Conservation (phyloP, 2,888 invertebrate species). For the Strigamia crassipes region DNA sequence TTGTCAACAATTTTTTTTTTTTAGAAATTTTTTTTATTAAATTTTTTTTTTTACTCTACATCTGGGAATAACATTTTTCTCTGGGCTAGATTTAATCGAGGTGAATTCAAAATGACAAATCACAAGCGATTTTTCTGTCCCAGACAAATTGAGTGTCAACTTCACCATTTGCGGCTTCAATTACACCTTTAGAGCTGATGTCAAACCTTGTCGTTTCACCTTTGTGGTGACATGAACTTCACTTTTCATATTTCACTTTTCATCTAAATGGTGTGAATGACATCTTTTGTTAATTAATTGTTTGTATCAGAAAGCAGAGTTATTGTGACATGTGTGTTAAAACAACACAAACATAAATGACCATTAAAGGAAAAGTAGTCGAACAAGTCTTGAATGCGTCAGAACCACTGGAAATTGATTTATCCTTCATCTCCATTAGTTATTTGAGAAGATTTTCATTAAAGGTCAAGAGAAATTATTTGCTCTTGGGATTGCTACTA, state of each 20-base stretch:
- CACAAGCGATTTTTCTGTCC: neutral
- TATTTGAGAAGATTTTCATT: too few species aligned
- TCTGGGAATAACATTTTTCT: neutral
- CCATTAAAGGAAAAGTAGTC: neutral
- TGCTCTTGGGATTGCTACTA: too few species aligned
- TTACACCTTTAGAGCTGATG: neutral
- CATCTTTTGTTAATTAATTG: neutral
- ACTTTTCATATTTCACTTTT: slow-evolving; percentile 1
- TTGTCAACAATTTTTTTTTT: neutral
- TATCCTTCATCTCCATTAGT: too few species aligned
- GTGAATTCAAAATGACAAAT: slow-evolving; percentile 8
- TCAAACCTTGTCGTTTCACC: neutral
- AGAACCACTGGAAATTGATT: too few species aligned
- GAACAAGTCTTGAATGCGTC: too few species aligned
- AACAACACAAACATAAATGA: neutral
- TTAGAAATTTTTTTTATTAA: neutral
- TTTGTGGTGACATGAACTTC: neutral
- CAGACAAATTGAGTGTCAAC: neutral
- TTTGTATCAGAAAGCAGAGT: neutral
- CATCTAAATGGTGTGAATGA: neutral
- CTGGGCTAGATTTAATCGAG: neutral
- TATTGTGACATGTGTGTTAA: neutral
- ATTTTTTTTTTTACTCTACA: neutral
- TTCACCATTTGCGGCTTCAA: neutral
- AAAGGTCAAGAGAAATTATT: too few species aligned